phyloP scores from a whole-genome alignment of 2,888 invertebrate species.

The Acanthococcus lagerstroemiae region DNA sequence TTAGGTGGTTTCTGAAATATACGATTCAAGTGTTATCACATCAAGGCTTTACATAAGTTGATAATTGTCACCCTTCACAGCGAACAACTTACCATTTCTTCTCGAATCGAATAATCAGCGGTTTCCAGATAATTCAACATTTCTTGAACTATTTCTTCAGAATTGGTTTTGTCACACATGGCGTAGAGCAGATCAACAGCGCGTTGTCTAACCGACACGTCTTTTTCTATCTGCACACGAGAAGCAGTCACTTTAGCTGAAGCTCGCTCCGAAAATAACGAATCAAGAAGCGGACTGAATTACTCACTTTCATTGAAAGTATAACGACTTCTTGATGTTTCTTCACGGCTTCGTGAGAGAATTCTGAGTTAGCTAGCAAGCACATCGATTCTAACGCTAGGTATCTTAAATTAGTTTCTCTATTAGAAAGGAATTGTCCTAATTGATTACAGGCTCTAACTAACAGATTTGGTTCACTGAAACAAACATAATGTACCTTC shows the following conservation, averaged over 20 bases:
- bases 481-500: no score
- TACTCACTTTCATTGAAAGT: constrained; percentile 76
- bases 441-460: constrained; percentile 98
- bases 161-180: constrained; percentile 99
- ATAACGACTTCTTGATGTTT: constrained; percentile 99
- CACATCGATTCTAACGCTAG: constrained; percentile 99
- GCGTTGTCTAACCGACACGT: constrained; percentile 94
- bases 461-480: constrained; percentile 84
- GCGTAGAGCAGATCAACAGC: constrained; percentile 97
- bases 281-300: neutral
- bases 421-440: constrained; percentile 92
- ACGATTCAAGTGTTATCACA: no score
- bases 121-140: constrained; percentile 98
- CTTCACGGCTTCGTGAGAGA: constrained; percentile 98
- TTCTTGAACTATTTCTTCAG: constrained; percentile 98
- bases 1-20: no score
- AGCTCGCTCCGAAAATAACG: no score
- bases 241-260: constrained; percentile 1
- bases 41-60: no score
- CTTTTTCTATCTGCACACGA: constrained; percentile 75
- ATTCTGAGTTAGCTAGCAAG: constrained; percentile 95
- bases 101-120: constrained; percentile 97
- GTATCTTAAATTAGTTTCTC: constrained; percentile 96
- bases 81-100: constrained; percentile 86
- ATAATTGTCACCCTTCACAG: no score